A percentile compares a stretch with the other conserved stretches of the same genome.
Evolutionary conservation across 2,888 invertebrate genomes (phyloP).

Genomic region (Drosophila seclusa): DNA sequence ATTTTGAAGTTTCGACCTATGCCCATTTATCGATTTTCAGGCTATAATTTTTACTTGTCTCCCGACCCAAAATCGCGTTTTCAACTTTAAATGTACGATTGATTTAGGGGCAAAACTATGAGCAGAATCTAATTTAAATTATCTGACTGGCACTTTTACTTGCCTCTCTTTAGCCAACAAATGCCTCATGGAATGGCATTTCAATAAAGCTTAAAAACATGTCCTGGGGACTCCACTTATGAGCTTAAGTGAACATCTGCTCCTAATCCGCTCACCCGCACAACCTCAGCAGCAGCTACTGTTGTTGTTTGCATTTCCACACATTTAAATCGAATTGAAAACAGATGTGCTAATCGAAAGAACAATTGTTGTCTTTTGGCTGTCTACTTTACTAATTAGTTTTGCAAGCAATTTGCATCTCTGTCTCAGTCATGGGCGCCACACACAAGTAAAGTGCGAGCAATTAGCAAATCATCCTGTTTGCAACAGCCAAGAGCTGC

Average conservation of each 20-base stretch:
- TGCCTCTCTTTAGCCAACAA: neutral
- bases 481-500: slow-evolving; percentile 6
- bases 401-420: slow-evolving; percentile 37
- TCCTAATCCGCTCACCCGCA: slow-evolving; percentile 2
- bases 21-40: too few species aligned
- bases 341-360: slow-evolving; percentile 3
- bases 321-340: slow-evolving; percentile 34
- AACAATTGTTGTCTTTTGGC: slow-evolving; percentile 33
- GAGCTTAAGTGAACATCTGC: slow-evolving; percentile 7
- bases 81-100: too few species aligned
- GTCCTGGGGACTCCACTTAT: slow-evolving; percentile 11
- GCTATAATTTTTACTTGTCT: too few species aligned
- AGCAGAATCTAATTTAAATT: slow-evolving; percentile 13
- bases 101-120: too few species aligned
- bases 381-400: slow-evolving; percentile 55
- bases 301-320: slow-evolving; percentile 18
- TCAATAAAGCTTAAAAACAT: slow-evolving; percentile 38
- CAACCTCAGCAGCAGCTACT: neutral
- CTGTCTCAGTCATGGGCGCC: neutral
- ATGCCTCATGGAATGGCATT: slow-evolving; percentile 49
- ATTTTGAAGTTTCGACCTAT: too few species aligned
- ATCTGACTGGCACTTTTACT: slow-evolving; percentile 2
- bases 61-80: too few species aligned
- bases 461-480: slow-evolving; percentile 41
- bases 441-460: slow-evolving; percentile 1